Evolutionary conservation across 2,113 vertebrate genomes (phyloP).

Genomic region (Actenoides hombroni): DNA sequence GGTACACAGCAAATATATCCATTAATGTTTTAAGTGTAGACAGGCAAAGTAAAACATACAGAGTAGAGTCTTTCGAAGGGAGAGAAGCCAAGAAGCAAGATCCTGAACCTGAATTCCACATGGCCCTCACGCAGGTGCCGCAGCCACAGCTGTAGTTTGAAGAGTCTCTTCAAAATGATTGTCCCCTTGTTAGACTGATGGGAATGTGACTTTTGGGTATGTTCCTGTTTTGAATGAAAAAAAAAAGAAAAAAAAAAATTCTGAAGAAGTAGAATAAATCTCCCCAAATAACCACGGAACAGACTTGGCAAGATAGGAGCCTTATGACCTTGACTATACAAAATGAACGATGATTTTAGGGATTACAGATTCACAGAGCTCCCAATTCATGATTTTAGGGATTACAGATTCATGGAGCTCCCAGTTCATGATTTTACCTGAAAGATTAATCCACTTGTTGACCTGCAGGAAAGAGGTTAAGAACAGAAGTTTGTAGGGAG

Average conservation of each 20-base stretch:
- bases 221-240: constrained; percentile 22
- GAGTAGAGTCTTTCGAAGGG: not conserved
- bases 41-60: not conserved
- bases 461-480: not conserved
- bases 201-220: constrained; percentile 38
- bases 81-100: constrained; percentile 24
- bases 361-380: not conserved
- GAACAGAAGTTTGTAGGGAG: not conserved
- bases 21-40: not conserved
- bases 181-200: constrained; percentile 41
- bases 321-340: constrained; percentile 20
- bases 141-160: constrained; percentile 30
- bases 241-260: not conserved
- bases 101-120: not conserved
- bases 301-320: not conserved
- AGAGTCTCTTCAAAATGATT: constrained; percentile 60
- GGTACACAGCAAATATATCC: not conserved
- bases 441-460: not conserved
- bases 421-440: not conserved
- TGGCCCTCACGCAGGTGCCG: constrained; percentile 16
- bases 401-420: not conserved
- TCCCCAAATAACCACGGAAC: not conserved
- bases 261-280: not conserved
- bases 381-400: not conserved
- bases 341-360: not conserved